Evolutionary conservation across 2,888 invertebrate species (phyloP), one percentile per base, ranked within the genome.

Genomic region (Caenorhabditis macrosperma): DNA sequence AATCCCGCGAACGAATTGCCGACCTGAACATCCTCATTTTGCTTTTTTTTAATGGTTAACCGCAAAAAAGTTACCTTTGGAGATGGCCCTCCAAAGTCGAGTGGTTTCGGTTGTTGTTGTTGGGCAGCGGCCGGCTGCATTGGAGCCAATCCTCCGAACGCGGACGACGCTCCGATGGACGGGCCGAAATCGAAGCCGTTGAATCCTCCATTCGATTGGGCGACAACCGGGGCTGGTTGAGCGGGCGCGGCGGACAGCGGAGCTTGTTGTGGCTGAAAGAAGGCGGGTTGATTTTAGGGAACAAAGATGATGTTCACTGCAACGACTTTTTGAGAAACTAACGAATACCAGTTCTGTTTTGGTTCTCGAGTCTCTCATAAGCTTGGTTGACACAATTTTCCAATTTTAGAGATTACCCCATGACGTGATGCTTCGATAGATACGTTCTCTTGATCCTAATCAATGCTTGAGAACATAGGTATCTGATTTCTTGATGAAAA

Each of bases 1-100:
- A 79, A 26, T 1, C 79, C 79, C 1, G 74, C 74, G 44, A 79
- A 79, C 9, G 74, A 69, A 48, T 68, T 79, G 30, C 79, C 79
- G 35, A 74, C 35, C 76, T 76, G 66, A 2, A 72, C 52, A 6
- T 33, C 33, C 33, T 33, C 33, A 33, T 33, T 33, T 33, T 33
- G 33, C 10, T 33, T 33, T 33, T 10, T 7, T 33, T 10, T 33
- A 33, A 10, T 7, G 10, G 6, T 33, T 33, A 7, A 7, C 33
- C 5, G 46, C 24, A 44, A 15, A 4, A 28, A 24, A 50, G 33
- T 6, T 24, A 67, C 74, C 28, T 74, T 74, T 48, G 74, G 74
- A 4, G 72, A 24, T 35, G 55, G 55, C 10, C 74, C 64, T n/a
- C 63, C 64, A 1, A 50, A 26, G 48, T 57, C 59, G 9, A 20